Base-by-base conservation (phyloP, 2,797 vertebrate genomes). In the Chelmon rostratus region DNA sequence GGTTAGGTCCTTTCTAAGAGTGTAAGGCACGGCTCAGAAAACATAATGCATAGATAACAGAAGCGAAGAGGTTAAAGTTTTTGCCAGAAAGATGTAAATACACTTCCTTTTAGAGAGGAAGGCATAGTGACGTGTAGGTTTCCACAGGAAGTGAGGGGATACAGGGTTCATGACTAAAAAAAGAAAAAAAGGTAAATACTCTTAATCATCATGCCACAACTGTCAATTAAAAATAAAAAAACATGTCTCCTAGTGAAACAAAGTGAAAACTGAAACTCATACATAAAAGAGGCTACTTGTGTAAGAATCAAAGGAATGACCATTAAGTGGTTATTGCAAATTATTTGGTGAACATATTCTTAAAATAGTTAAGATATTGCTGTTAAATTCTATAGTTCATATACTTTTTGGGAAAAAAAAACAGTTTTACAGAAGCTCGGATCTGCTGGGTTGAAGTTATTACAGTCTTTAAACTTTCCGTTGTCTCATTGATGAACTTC, bases 381-480 rank as follows among this genome's bases (percentile, higher is more conserved):
- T 74, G 54, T 73, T 11, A 52, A 81, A 28, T 23, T 81, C 12
- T 8, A 28, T 13, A 4, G 11, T 76, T 80, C 25, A 82, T 35
- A n/a, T n/a, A n/a, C n/a, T 35, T 67, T 59, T 38, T n/a, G n/a
- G n/a, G 8, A 64, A 73, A 64, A 78, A 1, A n/a, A 44, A 78
- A 1, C n/a, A 40, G 11, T 65, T 67, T 61, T 28, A 46, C 46
- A 67, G 74, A 28, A 56, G 54, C 23, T 25, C 46, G 4, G 49
- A 52, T 44, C 21, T 33, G 44, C 49, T 46, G 23, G 9, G 58
- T 57, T 40, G 23, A 13, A 68, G 58, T 6, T 6, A 11, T 18
- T 28, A 3, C 5, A 11, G 6, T 16, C 33, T 72, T 90, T 82
- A 94, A 65, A 52, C 81, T 79, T 92, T 97, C 73, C 96, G 94